Base-by-base conservation (phyloP, 2,113 vertebrate species). In the Anolis sagrei region DNA sequence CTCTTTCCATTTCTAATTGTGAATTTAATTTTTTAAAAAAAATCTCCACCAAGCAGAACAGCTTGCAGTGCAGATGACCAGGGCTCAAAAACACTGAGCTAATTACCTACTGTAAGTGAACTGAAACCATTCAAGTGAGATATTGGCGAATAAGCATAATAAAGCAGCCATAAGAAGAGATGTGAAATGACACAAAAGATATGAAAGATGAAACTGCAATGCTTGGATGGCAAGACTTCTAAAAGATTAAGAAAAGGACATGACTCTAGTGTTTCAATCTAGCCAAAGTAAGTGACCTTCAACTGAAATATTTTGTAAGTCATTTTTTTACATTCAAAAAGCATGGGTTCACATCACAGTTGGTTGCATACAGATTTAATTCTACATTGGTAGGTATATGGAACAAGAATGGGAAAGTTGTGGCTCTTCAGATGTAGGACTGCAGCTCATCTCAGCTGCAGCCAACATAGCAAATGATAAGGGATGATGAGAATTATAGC, bases 111-210 rank as follows among this genome's bases (percentile, higher is more conserved):
- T 80, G 10, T 84, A 88, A 95, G 82, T 82, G 83, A 94, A 80
- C 81, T 94, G 89, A 91, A 94, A 82, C 82, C 80, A 44, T 68
- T 93, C 81, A 86, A 94, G 58, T 69, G 86, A 83, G 64, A 91
- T 90, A 90, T 1, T 91, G 86, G 58, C 51, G 87, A 92, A 88
- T 87, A 93, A 95, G 88, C 85, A 82, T 88, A 90, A 83, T 91
- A 87, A 91, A 93, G 1, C 49, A 89, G 69, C 39, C 84, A 1
- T 90, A 93, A 86, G 44, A 83, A 79, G 85, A 93, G 85, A 90
- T 81, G 83, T 76, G 80, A 95, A 94, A 93, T 80, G 82, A 93
- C 86, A 90, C 87, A 89, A 93, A 92, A 94, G 90, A 93, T 93
- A 92, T 88, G 61, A 90, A 23, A 82, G 83, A 87, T 94, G 84